These are phyloP conservation scores for Empidonax traillii DNA, from an alignment of 2,113 vertebrate genomes.

Conservation along the genomic window DNA sequence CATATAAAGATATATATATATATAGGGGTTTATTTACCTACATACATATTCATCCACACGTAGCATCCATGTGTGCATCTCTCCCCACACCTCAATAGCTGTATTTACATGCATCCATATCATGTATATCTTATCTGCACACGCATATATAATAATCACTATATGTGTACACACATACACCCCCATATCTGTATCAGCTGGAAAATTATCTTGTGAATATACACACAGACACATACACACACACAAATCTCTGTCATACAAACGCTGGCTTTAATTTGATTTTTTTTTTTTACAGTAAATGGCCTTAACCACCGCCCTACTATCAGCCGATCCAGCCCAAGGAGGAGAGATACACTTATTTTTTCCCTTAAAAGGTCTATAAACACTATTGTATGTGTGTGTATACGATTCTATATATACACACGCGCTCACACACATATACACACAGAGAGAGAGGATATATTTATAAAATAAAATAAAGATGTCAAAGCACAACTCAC, in stretches of 20 bases:
- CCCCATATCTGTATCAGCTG: slow-evolving; percentile 30
- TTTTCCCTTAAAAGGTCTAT: slow-evolving; percentile 67
- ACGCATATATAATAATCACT: neutral
- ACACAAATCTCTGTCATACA: neutral
- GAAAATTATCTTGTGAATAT: slow-evolving; percentile 13
- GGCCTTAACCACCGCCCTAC: slow-evolving; percentile 44
- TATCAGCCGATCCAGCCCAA: slow-evolving; percentile 23
- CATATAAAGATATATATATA: neutral
- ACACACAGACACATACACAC: neutral
- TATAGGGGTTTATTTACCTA: neutral
- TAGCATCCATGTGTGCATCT: neutral
- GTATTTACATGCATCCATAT: neutral
- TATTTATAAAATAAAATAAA: slow-evolving; percentile 59
- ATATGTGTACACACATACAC: slow-evolving; percentile 8
- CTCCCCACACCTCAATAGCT: slow-evolving; percentile 2
- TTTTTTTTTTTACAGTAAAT: slow-evolving; percentile 20
- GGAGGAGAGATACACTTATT: slow-evolving; percentile 56
- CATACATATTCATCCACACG: neutral
- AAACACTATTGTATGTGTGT: slow-evolving; percentile 31
- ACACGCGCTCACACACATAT: neutral
- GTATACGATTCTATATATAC: neutral
- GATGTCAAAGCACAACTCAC: slow-evolving; percentile 92
- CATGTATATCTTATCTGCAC: slow-evolving; percentile 43
- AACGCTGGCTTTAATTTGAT: neutral
- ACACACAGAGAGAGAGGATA: neutral